Base-by-base conservation (phyloP, 1,140 invertebrate species). In the Choristoneura fumiferana region DNA sequence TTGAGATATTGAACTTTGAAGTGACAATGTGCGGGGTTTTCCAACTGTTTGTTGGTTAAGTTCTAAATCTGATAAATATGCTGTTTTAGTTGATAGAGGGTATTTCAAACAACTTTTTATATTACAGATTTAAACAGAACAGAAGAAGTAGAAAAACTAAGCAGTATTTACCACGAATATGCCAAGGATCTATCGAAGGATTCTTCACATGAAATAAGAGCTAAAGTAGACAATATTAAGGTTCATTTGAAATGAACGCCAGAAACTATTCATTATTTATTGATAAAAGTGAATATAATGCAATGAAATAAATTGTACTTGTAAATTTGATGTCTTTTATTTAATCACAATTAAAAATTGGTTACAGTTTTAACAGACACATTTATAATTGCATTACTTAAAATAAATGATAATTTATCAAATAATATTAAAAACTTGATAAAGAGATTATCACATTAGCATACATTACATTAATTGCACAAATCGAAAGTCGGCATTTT, bases 141-240 rank as follows among this genome's bases (percentile, higher is more conserved):
- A 6, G 75, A 77, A 17, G 87, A 89, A 67, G 52, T 89, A 34
- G 76, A 79, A 33, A 78, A 78, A 45, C 62, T 90, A 22, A 82
- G 73, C 56, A 69, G 62, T 4, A 80, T 90, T 35, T 90, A 88
- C 67, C 71, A 75, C 34, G 76, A 68, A 37, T 87, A 85, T 54
- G 78, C 81, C 36, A 73, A 69, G 56, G 87, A 90, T 15, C 65
- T 90, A 38, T 81, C 81, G 0, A 86, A 83, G 57, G 89, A 90
- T 22, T 72, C 71, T 0, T 89, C 89, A 13, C 85, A 89, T 60
- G 89, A 90, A 67, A 73, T 90, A 37, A 65, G 87, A 61, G 74
- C 83, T 43, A 89, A 89, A 77, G 69, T 89, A 10, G 86, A 87
- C 22, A 74, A 68, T 55, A 82, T 89, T 54, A 90, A 90, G 74